Evolutionary conservation across 2,797 vertebrate genomes (phyloP), one percentile per base, ranked within the genome.

Genomic region (Bucorvus abyssinicus): DNA sequence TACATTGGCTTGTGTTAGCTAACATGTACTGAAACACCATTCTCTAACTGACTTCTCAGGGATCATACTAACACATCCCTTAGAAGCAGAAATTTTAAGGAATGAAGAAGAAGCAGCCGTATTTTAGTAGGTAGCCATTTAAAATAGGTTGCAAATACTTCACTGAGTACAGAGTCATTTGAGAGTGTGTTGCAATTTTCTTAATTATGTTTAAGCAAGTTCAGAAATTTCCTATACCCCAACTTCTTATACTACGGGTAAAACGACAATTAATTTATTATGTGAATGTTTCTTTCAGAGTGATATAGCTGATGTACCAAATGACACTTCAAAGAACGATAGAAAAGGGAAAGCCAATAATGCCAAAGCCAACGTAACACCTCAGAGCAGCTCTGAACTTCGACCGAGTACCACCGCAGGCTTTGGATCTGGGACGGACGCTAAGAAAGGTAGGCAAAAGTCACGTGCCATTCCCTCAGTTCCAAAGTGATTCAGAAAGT

Each of bases 221-320:
- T 83, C 30, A 18, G 69, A 65, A 50, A 22, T 34, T 69, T 81
- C n/a, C 22, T 14, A 2, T n/a, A 42, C 15, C 44, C 22, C 42
- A 59, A 5, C 26, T 70, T 55, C 12, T 53, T 69, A 15, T 44
- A 9, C 30, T 32, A 6, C 7, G 32, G 36, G 14, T 32, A 68
- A 84, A 63, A 45, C 15, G 80, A 4, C 30, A 34, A 12, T n/a
- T 20, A 7, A 4, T 67, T 82, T 55, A 21, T 13, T 27, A 26
- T 45, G 10, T 49, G 55, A 55, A 81, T 59, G 16, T 90, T 95
- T 97, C 61, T 94, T 98, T 61, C 93, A 99, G 99, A 99, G 99
- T 67, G 99, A 99, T 95, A 99, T 99, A 81, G 99, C 99, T 5
- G 99, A 99, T 26, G 99, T 99, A 94, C 99, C 99, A 96, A 99